These are phyloP conservation scores for Creontiades dilutus DNA, from an alignment of 2,888 invertebrate species.

Conservation along the genomic window DNA sequence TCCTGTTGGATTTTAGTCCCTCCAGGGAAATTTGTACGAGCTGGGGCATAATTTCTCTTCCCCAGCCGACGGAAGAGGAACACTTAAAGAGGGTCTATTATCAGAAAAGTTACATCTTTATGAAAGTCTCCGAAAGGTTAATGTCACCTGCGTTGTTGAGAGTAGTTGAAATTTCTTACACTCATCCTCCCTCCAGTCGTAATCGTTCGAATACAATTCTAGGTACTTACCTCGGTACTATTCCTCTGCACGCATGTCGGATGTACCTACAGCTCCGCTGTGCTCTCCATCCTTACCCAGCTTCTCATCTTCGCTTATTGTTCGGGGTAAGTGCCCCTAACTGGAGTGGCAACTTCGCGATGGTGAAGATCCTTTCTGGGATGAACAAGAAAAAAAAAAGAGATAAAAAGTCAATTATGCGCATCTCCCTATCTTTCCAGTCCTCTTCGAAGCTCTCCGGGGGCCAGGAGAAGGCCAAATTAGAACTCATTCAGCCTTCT, in stretches of 20 bases:
- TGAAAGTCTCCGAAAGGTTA: neutral
- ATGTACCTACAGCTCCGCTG: neutral
- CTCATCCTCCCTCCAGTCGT: neutral
- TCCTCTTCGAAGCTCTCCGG: neutral
- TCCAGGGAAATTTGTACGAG: neutral
- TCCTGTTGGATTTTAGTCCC: no score
- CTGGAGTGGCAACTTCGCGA: slow-evolving; percentile 34
- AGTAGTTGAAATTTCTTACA: neutral
- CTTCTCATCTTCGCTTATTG: slow-evolving; percentile 5
- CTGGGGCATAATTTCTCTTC: neutral
- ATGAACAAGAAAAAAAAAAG: slow-evolving; percentile 41
- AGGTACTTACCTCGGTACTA: neutral
- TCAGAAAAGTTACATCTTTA: neutral
- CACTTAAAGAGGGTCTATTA: neutral
- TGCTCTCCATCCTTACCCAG: neutral
- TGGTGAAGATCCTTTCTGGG: slow-evolving; percentile 11
- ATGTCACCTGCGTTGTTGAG: slow-evolving; percentile 13
- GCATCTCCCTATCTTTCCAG: slow-evolving; percentile 12
- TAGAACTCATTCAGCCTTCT: slow-evolving; percentile 47
- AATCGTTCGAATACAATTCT: neutral
- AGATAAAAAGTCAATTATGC: slow-evolving; percentile 47
- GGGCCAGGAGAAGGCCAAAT: slow-evolving; percentile 28
- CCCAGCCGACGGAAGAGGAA: neutral
- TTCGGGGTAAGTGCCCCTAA: slow-evolving; percentile 16
- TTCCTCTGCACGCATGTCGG: neutral